These are phyloP conservation scores for Phataginus tricuspis DNA, from an alignment of 2,797 vertebrate genomes.

Conservation along the genomic window DNA sequence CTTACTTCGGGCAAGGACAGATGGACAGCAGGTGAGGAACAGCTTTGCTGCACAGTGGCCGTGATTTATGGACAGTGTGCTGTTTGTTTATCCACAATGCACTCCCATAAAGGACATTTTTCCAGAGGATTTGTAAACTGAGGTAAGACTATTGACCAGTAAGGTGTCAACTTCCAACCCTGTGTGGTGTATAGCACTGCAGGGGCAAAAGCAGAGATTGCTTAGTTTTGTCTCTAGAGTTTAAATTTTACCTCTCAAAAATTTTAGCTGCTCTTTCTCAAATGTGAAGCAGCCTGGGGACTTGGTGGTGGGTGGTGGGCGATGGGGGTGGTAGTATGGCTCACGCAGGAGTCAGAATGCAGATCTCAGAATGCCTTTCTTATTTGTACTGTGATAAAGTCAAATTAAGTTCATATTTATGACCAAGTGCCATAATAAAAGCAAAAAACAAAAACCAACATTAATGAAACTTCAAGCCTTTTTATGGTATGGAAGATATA, in stretches of 20 bases:
- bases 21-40: not conserved
- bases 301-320: not conserved
- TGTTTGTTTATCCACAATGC: not conserved
- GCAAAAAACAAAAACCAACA: not conserved
- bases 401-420: not conserved
- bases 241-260: not conserved
- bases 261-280: not conserved
- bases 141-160: not conserved
- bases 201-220: not conserved
- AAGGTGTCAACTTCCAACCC: not conserved
- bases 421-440: not conserved
- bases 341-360: not conserved
- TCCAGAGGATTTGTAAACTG: not conserved
- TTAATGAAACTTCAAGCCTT: not conserved
- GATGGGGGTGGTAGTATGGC: not conserved
- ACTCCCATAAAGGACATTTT: not conserved
- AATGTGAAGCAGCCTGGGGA: not conserved
- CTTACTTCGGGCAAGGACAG: not conserved
- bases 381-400: not conserved
- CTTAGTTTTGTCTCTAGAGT: not conserved
- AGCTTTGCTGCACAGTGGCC: not conserved
- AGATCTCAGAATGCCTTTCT: not conserved
- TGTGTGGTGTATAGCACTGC: not conserved
- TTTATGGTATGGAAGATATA: not conserved
- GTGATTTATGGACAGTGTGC: not conserved